A percentile compares a stretch with the other conserved stretches of the same genome.
Evolutionary conservation across 1,140 invertebrate species (phyloP).

Genomic region (Colletes gigas): DNA sequence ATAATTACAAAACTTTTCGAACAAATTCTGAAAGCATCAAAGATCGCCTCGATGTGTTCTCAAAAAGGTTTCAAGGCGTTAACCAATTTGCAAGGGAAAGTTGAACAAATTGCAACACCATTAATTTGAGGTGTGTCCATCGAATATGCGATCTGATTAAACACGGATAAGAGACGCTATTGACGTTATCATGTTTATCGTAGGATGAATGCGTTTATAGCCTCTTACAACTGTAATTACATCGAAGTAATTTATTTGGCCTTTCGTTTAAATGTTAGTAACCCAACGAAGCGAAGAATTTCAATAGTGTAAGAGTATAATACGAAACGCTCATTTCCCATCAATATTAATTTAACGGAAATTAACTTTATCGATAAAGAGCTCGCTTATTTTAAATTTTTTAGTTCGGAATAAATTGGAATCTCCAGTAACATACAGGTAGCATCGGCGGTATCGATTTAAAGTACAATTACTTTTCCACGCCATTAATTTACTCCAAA

Average conservation of each 20-base stretch:
- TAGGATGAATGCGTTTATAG: background rate
- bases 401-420: background rate
- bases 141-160: conserved; percentile 3
- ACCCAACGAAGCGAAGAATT: background rate
- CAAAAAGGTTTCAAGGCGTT: background rate
- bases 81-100: background rate
- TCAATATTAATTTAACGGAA: background rate
- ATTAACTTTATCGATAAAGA: background rate
- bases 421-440: background rate
- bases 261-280: background rate
- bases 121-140: background rate
- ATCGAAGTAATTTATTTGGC: conserved; percentile 16
- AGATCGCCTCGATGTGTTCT: background rate
- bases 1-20: no score
- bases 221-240: background rate
- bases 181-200: conserved; percentile 10
- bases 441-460: background rate
- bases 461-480: no score
- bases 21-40: background rate
- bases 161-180: background rate
- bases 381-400: no score
- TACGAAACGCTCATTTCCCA: background rate
- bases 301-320: background rate
- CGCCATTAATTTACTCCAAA: background rate
- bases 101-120: background rate